Evolutionary conservation across 35 echinoderm and acorn worm genomes (phyloP), one percentile per base, ranked within the genome.

Genomic region (Acanthaster planci): DNA sequence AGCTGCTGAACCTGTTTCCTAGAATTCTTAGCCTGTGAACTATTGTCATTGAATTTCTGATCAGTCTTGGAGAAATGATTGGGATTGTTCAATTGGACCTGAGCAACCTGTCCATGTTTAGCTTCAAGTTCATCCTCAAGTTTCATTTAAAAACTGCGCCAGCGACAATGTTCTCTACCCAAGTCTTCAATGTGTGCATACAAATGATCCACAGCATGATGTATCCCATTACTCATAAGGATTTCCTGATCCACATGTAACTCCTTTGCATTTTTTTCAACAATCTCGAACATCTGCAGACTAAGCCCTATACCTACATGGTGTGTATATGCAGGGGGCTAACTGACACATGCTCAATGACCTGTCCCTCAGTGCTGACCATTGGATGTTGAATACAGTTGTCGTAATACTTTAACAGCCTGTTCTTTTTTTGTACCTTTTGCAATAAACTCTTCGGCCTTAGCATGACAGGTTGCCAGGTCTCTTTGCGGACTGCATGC

Each of bases 1-100:
- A 60, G 57, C 57, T 60, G 57, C 57, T 60, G 57, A 29, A 60
- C 57, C 57, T 29, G 57, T 18, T 60, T 60, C 26, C 57, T 60
- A 22, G 57, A 60, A 22, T 60, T 29, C 57, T 29, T 60, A 22
- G 57, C 57, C 17, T 7, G 5, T 60, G 26, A 5, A 60, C 57
- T 60, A 29, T 29, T 60, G 57, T 60, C 57, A 22, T 19, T 60
- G 17, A 60, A 60, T 60, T 60, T 60, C 17, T 29, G 18, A 60
- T 60, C 57, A 7, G 26, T 60, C 17, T 60, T 60, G 26, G 17
- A 29, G 19, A 60, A 60, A 29, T 60, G 57, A 60, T 19, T 60
- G 5, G 57, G 57, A 29, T 60, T 60, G 18, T 60, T 18, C 19
- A 18, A 19, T 18, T 60, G 57, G 5, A 60, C 57, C 26, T 60